phyloP scores from a whole-genome alignment of 2,797 vertebrate species.

The Anabas testudineus region DNA sequence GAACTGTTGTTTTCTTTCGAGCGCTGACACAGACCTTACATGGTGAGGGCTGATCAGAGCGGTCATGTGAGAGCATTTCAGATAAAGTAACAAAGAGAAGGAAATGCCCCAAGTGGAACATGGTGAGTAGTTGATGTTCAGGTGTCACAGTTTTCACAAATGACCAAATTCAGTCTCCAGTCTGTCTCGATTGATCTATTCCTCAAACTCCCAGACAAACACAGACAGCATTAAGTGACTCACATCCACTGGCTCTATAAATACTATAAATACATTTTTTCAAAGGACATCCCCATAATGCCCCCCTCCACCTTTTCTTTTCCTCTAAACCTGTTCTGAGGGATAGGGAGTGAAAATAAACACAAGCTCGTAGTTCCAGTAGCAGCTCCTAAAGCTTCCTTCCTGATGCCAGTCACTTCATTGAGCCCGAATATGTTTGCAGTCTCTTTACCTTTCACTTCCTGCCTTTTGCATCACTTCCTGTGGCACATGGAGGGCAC shows the following conservation, averaged over 20 bases:
- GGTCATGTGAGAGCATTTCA: conserved; percentile 43
- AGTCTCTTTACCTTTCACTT: conserved; percentile 59
- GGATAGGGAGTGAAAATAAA: conserved; percentile 61
- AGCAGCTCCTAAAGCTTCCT: conserved; percentile 59
- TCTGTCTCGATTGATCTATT: background rate
- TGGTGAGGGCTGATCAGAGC: conserved; percentile 43
- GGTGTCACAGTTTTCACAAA: conserved; percentile 42
- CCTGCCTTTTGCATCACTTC: conserved; percentile 63
- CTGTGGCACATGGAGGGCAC: background rate
- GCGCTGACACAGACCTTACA: conserved; percentile 18
- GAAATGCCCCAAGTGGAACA: conserved; percentile 22
- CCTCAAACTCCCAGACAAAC: conserved; percentile 35
- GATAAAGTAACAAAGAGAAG: conserved; percentile 66
- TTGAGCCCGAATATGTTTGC: conserved; percentile 7
- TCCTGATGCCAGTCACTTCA: conserved; percentile 60
- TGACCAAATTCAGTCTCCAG: conserved; percentile 26
- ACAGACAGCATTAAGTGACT: conserved; percentile 51
- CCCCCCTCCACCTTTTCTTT: conserved; percentile 5
- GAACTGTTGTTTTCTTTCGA: conserved; percentile 40
- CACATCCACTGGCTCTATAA: conserved; percentile 59
- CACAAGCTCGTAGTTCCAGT: conserved; percentile 66
- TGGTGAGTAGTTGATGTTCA: conserved; percentile 21
- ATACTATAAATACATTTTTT: conserved; percentile 46
- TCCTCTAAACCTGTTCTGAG: conserved; percentile 37
- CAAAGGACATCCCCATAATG: conserved; percentile 32